These are phyloP conservation scores for Progne subis DNA, from an alignment of 2,113 vertebrate species.

Conservation along the genomic window DNA sequence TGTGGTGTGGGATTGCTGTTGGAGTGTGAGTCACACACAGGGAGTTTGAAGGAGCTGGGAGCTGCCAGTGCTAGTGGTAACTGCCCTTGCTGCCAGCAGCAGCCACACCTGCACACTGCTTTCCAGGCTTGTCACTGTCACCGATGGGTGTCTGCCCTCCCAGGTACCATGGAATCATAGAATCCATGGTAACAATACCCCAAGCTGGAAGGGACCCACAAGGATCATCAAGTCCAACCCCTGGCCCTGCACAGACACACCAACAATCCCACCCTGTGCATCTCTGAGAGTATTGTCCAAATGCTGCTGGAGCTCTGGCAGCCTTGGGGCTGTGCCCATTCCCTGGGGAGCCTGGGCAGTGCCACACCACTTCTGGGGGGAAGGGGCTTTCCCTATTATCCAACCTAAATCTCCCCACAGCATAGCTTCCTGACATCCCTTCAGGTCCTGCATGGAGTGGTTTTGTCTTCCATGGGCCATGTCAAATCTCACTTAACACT, in stretches of 20 bases:
- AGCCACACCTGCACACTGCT: not conserved
- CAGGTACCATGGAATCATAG: not conserved
- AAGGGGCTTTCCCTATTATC: not conserved
- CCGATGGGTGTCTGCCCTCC: accelerated
- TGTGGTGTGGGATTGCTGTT: not conserved
- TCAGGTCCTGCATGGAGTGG: not conserved
- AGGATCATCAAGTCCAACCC: not conserved
- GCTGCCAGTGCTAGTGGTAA: not conserved
- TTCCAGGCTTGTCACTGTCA: not conserved
- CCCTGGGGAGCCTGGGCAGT: accelerated
- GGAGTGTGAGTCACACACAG: not conserved
- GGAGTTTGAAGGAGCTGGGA: not conserved
- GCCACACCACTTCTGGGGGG: not conserved
- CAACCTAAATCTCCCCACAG: not conserved
- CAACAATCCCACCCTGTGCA: not conserved
- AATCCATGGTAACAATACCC: not conserved
- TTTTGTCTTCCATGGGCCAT: not conserved
- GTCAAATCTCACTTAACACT: not conserved
- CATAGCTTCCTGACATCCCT: not conserved
- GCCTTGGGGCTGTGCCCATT: not conserved
- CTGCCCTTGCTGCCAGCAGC: not conserved
- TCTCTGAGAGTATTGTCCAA: not conserved
- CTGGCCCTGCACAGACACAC: not conserved
- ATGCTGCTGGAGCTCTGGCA: not conserved
- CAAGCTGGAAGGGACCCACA: not conserved